phyloP scores from a whole-genome alignment of 2,113 vertebrate species.

The Rhynchopsitta pachyrhyncha region DNA sequence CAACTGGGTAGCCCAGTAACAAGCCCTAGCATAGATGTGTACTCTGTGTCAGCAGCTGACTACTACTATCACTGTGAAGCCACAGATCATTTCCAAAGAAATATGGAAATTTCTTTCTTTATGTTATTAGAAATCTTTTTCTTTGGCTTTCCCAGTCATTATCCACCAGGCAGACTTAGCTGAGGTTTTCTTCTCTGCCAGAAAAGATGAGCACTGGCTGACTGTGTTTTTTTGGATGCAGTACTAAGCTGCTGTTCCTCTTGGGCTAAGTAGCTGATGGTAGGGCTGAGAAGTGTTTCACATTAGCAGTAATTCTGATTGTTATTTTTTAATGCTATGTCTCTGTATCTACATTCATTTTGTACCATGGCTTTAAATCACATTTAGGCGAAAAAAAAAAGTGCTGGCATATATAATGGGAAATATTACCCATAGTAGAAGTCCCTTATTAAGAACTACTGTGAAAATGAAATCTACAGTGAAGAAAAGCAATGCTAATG shows the following conservation, averaged over 20 bases:
- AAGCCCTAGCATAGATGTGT: neutral
- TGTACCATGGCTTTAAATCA: neutral
- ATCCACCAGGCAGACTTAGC: neutral
- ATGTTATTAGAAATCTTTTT: neutral
- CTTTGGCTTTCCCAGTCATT: neutral
- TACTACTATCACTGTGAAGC: neutral
- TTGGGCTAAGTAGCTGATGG: neutral
- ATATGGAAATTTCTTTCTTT: neutral
- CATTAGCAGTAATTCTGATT: neutral
- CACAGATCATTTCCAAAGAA: neutral
- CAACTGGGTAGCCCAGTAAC: neutral
- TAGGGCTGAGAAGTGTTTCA: neutral
- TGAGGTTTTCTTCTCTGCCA: neutral
- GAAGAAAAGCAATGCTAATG: neutral
- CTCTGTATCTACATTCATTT: neutral
- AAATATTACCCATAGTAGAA: neutral
- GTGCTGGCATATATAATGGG: neutral
- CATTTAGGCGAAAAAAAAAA: neutral
- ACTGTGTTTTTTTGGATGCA: neutral
- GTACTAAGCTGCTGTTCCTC: neutral
- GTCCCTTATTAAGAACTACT: neutral
- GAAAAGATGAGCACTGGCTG: neutral
- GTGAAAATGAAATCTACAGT: neutral
- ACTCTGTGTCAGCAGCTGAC: neutral
- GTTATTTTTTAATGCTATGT: neutral